A percentile compares a stretch with the other conserved stretches of the same genome.
Conservation (phyloP, 2,888 invertebrate genomes). For the Aphidoletes aphidimyza region DNA sequence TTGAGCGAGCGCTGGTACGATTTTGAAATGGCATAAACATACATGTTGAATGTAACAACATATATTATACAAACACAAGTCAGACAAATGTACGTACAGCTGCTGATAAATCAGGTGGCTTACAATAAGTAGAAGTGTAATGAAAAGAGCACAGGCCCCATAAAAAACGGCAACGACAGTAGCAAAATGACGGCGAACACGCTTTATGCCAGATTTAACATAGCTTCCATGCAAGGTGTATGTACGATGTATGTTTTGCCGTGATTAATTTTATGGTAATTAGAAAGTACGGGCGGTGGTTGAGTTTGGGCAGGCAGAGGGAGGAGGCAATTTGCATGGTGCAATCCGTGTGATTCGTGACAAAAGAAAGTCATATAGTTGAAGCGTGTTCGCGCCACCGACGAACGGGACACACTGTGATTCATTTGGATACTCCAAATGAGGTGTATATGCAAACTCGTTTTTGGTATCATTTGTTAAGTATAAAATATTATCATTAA, state of each 20-base stretch:
- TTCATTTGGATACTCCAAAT: neutral
- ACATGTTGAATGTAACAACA: too few relatives aligned
- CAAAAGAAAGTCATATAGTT: constrained; percentile 33
- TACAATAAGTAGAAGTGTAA: constrained; percentile 35
- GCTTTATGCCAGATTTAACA: constrained; percentile 26
- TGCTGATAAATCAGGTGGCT: constrained; percentile 15
- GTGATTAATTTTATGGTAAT: constrained; percentile 51
- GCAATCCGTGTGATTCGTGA: constrained; percentile 30
- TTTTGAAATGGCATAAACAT: neutral
- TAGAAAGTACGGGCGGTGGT: constrained; percentile 42
- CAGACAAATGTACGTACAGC: constrained; percentile 26
- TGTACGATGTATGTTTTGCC: constrained; percentile 7
- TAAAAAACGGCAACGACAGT: too few relatives aligned
- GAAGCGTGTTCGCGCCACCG: neutral
- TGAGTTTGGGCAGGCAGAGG: too few relatives aligned
- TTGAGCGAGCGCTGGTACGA: too few relatives aligned
- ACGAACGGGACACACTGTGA: neutral
- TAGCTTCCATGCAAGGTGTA: neutral
- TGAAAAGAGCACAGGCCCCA: constrained; percentile 26
- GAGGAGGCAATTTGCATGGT: neutral
- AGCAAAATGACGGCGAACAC: constrained; percentile 47
- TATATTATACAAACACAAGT: neutral
- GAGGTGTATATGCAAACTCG: neutral
- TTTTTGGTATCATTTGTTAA: constrained; percentile 31
- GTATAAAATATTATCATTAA: constrained; percentile 49